A percentile compares a stretch with the other conserved stretches of the same genome.
phyloP scores from a whole-genome alignment of 37 sponge, comb jelly and placozoan species.

The Amphimedon queenslandica region DNA sequence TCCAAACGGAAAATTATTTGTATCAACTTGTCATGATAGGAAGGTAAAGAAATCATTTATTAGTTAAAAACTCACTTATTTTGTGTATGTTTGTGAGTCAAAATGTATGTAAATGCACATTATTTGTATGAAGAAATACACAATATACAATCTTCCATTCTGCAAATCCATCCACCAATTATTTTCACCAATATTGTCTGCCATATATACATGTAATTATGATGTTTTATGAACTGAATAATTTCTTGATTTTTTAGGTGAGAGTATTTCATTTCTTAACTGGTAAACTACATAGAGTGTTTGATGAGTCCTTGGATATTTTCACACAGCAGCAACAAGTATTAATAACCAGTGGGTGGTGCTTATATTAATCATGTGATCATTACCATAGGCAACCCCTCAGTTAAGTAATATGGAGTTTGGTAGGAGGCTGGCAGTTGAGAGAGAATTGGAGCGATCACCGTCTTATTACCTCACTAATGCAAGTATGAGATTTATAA shows the following conservation, averaged over 20 bases:
- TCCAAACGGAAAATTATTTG: constrained; percentile 84
- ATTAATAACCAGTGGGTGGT: neutral
- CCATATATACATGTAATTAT: no score
- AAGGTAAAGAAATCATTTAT: no score
- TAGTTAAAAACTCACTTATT: no score
- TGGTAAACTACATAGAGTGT: constrained; percentile 79
- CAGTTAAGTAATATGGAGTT: constrained; percentile 91
- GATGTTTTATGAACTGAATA: neutral
- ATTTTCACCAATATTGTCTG: no score
- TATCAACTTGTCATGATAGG: constrained; percentile 74
- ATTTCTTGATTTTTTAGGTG: constrained; percentile 27
- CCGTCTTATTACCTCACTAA: constrained; percentile 39
- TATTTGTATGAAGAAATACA: no score
- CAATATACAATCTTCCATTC: no score
- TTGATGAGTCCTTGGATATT: constrained; percentile 77
- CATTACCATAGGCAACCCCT: constrained; percentile 26
- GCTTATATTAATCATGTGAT: neutral
- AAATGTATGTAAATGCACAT: no score
- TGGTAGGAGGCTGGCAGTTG: constrained; percentile 80
- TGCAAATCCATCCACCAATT: no score
- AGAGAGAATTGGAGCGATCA: constrained; percentile 84
- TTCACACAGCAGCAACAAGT: constrained; percentile 80
- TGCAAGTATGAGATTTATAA: constrained; percentile 37
- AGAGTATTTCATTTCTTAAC: constrained; percentile 84
- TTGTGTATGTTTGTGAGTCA: no score